Evolutionary conservation across 2,797 vertebrate genomes (phyloP).

Genomic region (Propithecus perrieri): DNA sequence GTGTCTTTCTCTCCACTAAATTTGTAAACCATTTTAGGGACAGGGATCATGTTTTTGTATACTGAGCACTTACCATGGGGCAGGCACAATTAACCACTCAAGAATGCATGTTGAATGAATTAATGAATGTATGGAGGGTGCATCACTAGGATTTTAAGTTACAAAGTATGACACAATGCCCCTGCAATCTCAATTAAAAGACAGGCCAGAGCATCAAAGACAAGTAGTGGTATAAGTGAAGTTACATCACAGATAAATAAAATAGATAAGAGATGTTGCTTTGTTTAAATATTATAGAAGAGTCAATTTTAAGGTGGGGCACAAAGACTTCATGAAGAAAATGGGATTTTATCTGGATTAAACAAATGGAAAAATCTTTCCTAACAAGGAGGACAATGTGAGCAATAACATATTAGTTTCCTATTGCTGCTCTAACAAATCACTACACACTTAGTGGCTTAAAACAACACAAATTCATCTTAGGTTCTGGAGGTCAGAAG

Average conservation of each 20-base stretch:
- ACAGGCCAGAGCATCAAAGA: neutral
- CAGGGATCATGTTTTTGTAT: neutral
- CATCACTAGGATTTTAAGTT: neutral
- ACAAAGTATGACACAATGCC: neutral
- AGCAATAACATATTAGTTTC: neutral
- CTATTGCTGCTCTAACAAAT: neutral
- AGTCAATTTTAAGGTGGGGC: neutral
- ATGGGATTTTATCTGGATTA: neutral
- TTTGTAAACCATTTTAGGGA: slow-evolving; percentile 8
- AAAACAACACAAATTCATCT: neutral
- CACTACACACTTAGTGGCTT: neutral
- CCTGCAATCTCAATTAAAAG: neutral
- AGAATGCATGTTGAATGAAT: neutral
- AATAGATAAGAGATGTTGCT: neutral
- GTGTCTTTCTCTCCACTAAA: slow-evolving; percentile 5
- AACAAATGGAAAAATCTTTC: slow-evolving; percentile 28
- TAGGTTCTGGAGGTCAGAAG: neutral
- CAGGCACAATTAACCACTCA: neutral
- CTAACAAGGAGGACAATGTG: neutral
- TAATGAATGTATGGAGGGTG: neutral
- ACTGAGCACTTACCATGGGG: neutral
- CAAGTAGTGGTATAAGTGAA: neutral
- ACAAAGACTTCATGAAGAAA: slow-evolving; percentile 47
- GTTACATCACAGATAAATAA: neutral
- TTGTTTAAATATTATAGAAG: slow-evolving; percentile 10